Conservation (phyloP, 2,113 vertebrate species). For the Thunnus thynnus region DNA sequence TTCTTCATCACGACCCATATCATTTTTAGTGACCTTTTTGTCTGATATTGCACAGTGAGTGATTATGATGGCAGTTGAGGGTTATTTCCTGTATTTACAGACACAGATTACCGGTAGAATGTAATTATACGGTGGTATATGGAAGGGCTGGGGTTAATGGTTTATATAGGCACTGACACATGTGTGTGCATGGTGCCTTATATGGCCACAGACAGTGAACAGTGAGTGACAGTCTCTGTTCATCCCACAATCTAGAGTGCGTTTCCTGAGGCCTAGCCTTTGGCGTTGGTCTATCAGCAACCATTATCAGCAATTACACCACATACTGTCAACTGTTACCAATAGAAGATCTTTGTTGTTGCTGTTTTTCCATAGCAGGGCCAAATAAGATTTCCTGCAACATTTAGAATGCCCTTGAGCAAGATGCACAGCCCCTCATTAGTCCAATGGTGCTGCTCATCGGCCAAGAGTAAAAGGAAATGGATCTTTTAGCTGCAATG, state of each 20-base stretch:
- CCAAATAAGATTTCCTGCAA: constrained; percentile 26
- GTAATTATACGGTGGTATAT: constrained; percentile 43
- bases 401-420: constrained; percentile 38
- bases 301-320: constrained; percentile 55
- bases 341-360: not conserved
- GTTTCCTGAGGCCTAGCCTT: constrained; percentile 42
- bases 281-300: constrained; percentile 20
- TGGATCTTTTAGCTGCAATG: not conserved
- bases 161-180: constrained; percentile 19
- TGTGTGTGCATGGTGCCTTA: not conserved
- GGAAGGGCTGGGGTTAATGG: constrained; percentile 48
- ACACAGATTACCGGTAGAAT: constrained; percentile 45
- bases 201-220: not conserved
- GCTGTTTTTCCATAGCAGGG: not conserved
- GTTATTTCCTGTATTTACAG: constrained; percentile 50
- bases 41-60: constrained; percentile 37
- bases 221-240: constrained; percentile 50
- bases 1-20: constrained; percentile 25
- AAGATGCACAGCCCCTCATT: not conserved
- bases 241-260: not conserved
- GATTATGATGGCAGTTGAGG: constrained; percentile 45
- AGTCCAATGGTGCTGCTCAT: not conserved
- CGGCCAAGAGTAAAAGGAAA: constrained; percentile 1
- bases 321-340: constrained; percentile 22
- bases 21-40: constrained; percentile 50